Conservation (phyloP, 2,888 invertebrate species). For the Pachydiplax longipennis region DNA sequence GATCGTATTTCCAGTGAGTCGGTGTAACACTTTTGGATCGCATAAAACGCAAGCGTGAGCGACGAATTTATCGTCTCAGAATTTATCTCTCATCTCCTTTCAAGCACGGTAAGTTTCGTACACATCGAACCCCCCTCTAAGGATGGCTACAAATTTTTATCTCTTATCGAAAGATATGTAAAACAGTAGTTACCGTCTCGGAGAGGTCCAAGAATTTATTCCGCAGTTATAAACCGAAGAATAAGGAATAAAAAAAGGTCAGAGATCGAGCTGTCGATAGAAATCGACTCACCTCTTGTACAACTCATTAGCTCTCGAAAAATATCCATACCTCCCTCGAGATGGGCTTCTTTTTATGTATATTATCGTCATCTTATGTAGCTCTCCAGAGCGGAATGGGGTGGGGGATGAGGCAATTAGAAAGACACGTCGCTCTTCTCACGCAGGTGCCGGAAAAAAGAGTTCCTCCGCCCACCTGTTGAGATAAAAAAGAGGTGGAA, state of each 20-base stretch:
- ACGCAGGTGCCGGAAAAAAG: neutral
- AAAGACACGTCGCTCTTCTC: neutral
- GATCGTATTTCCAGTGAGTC: too few relatives aligned
- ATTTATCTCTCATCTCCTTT: neutral
- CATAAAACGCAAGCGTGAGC: neutral
- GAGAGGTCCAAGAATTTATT: neutral
- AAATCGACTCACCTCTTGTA: neutral
- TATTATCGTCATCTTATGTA: neutral
- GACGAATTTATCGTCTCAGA: neutral
- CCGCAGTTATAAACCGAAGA: conserved; percentile 3
- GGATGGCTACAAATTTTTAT: neutral
- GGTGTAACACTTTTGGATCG: neutral
- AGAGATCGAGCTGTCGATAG: neutral
- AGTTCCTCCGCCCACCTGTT: neutral
- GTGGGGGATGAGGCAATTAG: neutral
- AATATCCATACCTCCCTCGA: neutral
- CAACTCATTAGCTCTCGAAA: conserved; percentile 8
- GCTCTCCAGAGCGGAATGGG: neutral
- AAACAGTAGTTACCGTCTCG: conserved; percentile 33
- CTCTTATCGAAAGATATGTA: conserved; percentile 4
- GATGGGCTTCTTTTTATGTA: neutral
- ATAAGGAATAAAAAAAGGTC: neutral
- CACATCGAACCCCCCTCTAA: neutral
- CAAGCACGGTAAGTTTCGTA: neutral
- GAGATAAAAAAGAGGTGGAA: neutral